Evolutionary conservation across 2,797 vertebrate genomes (phyloP).

Genomic region (Danio albolineatus): DNA sequence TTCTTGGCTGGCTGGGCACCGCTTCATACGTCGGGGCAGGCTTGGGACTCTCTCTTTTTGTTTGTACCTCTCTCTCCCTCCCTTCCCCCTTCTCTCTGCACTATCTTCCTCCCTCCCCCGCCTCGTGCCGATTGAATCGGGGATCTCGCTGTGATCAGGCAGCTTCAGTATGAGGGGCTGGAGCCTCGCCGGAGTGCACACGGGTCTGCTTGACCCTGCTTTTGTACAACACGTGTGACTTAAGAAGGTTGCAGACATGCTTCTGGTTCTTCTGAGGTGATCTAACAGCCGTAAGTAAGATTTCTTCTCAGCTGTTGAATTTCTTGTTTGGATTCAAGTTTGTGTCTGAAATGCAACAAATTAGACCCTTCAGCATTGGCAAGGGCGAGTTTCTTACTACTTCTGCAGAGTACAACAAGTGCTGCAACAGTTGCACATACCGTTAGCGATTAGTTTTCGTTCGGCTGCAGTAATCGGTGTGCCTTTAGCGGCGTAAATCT

Average conservation of each 20-base stretch:
- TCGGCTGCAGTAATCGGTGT: not conserved
- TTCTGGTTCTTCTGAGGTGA: slow-evolving; percentile 59
- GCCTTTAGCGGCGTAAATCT: slow-evolving; percentile 27
- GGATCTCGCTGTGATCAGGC: slow-evolving; percentile 31
- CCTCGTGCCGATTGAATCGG: slow-evolving; percentile 27
- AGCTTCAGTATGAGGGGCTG: slow-evolving; percentile 24
- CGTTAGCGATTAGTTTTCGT: not conserved
- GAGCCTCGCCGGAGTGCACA: slow-evolving; percentile 28
- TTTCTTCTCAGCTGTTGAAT: not conserved
- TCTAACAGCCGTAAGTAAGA: slow-evolving; percentile 72
- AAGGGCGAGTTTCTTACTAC: not conserved
- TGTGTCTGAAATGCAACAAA: slow-evolving; percentile 1
- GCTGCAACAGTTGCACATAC: slow-evolving; percentile 29
- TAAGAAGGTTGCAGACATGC: slow-evolving; percentile 29
- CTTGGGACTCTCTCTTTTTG: slow-evolving; percentile 8
- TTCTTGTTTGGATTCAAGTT: not conserved
- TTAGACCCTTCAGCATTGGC: not conserved
- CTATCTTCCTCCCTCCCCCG: slow-evolving; percentile 46
- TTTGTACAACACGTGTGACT: slow-evolving; percentile 23
- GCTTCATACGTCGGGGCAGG: slow-evolving; percentile 5
- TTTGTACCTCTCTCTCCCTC: not conserved
- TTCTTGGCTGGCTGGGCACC: not conserved
- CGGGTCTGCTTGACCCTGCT: slow-evolving; percentile 35
- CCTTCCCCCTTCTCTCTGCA: slow-evolving; percentile 26
- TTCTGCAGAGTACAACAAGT: slow-evolving; percentile 16